Percentiles rank a stretch among this genome's conserved stretches.
These are phyloP conservation scores for Alloscopus bannaensis DNA, from an alignment of 2,888 invertebrate species.

Conservation along the genomic window DNA sequence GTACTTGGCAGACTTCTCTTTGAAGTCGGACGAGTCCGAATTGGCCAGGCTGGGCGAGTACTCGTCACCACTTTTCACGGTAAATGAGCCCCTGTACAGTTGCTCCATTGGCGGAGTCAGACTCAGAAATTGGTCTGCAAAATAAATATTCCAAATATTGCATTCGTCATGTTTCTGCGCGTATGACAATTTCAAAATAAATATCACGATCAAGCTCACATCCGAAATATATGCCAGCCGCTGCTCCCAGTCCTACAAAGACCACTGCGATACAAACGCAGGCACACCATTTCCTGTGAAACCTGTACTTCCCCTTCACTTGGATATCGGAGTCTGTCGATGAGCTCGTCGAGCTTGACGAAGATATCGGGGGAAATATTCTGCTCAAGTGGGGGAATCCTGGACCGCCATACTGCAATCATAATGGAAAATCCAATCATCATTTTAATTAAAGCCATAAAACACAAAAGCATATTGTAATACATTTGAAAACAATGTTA, in stretches of 20 bases:
- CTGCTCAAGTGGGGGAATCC: conserved; percentile 72
- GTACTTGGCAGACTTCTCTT: conserved; percentile 84
- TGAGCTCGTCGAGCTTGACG: conserved; percentile 68
- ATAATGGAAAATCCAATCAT: conserved; percentile 35
- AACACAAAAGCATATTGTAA: background rate
- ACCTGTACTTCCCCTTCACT: conserved; percentile 88
- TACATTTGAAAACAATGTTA: background rate
- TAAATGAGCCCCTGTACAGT: conserved; percentile 88
- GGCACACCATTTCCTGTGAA: conserved; percentile 91
- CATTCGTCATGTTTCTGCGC: background rate
- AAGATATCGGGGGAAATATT: conserved; percentile 72
- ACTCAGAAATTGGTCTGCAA: conserved; percentile 84
- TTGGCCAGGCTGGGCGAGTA: conserved; percentile 83
- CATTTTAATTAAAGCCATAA: background rate
- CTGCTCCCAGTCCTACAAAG: conserved; percentile 85
- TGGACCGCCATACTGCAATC: conserved; percentile 70
- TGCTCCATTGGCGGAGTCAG: conserved; percentile 85
- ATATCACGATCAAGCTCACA: conserved; percentile 78
- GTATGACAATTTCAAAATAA: background rate
- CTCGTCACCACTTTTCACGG: conserved; percentile 83
- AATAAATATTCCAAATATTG: background rate
- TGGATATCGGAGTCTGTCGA: conserved; percentile 91
- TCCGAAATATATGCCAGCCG: conserved; percentile 81
- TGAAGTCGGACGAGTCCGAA: conserved; percentile 83
- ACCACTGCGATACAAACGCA: conserved; percentile 90